A percentile compares a stretch with the other conserved stretches of the same genome.
Conservation (phyloP, 2,113 vertebrate genomes). For the Eolophus roseicapilla region DNA sequence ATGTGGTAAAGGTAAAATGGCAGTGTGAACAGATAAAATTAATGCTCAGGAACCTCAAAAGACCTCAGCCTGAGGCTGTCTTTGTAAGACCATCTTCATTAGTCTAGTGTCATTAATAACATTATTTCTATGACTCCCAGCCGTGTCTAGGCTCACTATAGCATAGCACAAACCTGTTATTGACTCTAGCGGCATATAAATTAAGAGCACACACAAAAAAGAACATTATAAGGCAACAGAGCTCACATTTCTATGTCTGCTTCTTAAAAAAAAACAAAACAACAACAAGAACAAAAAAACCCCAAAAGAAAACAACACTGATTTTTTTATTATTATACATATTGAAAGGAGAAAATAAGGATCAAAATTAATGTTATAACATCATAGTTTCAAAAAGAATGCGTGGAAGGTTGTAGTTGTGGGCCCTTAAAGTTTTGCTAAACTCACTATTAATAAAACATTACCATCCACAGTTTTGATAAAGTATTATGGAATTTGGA, state of each 20-base stretch:
- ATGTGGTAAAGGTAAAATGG: neutral
- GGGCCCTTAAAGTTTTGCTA: neutral
- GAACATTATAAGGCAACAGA: neutral
- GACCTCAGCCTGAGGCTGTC: neutral
- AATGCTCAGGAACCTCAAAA: neutral
- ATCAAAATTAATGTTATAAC: neutral
- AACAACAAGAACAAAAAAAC: neutral
- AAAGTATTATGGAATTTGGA: neutral
- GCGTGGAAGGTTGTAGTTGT: neutral
- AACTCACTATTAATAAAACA: neutral
- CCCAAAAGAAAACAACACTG: neutral
- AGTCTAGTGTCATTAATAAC: neutral
- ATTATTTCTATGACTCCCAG: neutral
- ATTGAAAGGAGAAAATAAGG: neutral
- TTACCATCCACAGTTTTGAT: neutral
- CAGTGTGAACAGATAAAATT: neutral
- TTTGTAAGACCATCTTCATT: neutral
- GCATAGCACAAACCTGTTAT: neutral
- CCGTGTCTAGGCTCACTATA: neutral
- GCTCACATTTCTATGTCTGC: neutral
- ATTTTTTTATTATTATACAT: neutral
- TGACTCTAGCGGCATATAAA: neutral
- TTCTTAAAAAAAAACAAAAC: neutral
- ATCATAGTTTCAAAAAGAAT: neutral
- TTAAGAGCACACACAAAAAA: neutral